Evolutionary conservation across 2,797 vertebrate species (phyloP), one percentile per base, ranked within the genome.

Genomic region (Chiloscyllium punctatum): DNA sequence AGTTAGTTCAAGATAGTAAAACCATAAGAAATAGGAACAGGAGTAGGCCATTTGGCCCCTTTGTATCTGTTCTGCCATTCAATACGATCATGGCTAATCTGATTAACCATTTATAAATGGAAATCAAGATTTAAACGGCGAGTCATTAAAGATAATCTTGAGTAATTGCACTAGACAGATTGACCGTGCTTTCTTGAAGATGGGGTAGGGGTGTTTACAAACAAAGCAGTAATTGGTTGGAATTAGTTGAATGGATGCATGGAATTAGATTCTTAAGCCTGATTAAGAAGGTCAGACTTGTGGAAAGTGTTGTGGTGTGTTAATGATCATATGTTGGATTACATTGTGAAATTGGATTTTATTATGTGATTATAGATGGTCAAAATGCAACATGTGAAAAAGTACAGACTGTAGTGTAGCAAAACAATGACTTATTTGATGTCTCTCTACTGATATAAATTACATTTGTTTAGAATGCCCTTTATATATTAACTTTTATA

Each of bases 121-220:
- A 48, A 48, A 23, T 72, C 21, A 7, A 23, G 71, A n/a, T 95
- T 51, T 53, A 51, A 48, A 53, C 51, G 16, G 48, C 57, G 30
- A 72, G 69, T 95, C 25, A 30, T 77, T 94, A 27, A 57, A 77
- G 16, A 74, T 53, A 72, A 57, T 27, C 94, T 94, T 95, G 48
- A 95, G 27, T 95, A 95, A 74, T 95, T 74, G 71, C 57, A 71
- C 94, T 77, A 51, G 27, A 53, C 15, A 53, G 48, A 69, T 53
- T 95, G 48, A 51, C 69, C 16, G 33, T 95, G 33, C 15, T 92
- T 94, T 92, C 30, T 57, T 53, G 82, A 42, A n/a, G n/a, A n/a
- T 11, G 37, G n/a, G 37, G 53, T n/a, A n/a, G 25, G n/a, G 51
- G 94, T 96, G 96, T 96, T 96, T 96, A 96, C 96, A 96, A 96